These are phyloP conservation scores for Diadegma fenestrale DNA, from an alignment of 2,888 invertebrate species.

Conservation along the genomic window DNA sequence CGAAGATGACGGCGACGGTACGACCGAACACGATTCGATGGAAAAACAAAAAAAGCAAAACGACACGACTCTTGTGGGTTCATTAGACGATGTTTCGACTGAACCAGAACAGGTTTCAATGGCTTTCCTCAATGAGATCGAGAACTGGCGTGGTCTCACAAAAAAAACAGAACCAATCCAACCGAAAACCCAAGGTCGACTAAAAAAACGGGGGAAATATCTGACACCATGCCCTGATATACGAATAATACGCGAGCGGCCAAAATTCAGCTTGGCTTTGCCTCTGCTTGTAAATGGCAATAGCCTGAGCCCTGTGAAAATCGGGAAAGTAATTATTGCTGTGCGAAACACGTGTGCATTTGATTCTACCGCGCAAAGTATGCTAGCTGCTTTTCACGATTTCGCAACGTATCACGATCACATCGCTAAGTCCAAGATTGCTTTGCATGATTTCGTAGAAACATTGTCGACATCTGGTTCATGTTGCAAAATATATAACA, in stretches of 20 bases:
- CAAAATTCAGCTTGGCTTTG: constrained; percentile 36
- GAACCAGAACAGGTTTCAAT: constrained; percentile 26
- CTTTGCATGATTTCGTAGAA: constrained; percentile 46
- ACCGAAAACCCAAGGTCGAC: constrained; percentile 16
- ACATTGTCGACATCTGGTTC: constrained; percentile 28
- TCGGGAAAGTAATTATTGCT: constrained; percentile 23
- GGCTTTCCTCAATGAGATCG: constrained; percentile 40
- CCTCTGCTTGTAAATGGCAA: constrained; percentile 52
- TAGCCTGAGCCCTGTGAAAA: constrained; percentile 39
- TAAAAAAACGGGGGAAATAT: constrained; percentile 18
- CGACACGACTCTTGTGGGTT: constrained; percentile 12
- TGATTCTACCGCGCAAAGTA: constrained; percentile 38
- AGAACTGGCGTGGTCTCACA: constrained; percentile 44
- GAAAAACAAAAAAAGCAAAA: background rate
- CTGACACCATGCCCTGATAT: constrained; percentile 32
- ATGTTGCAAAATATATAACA: constrained; percentile 5
- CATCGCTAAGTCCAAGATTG: constrained; percentile 32
- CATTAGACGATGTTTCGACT: constrained; percentile 3
- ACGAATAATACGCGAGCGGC: constrained; percentile 7
- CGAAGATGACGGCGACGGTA: constrained; percentile 29
- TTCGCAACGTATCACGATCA: constrained; percentile 40
- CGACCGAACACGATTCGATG: constrained; percentile 14
- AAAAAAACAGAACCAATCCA: constrained; percentile 34
- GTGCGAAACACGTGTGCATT: constrained; percentile 57
- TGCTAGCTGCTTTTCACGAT: constrained; percentile 52